Base-by-base conservation (phyloP, 2,113 vertebrate genomes). In the Progne subis region DNA sequence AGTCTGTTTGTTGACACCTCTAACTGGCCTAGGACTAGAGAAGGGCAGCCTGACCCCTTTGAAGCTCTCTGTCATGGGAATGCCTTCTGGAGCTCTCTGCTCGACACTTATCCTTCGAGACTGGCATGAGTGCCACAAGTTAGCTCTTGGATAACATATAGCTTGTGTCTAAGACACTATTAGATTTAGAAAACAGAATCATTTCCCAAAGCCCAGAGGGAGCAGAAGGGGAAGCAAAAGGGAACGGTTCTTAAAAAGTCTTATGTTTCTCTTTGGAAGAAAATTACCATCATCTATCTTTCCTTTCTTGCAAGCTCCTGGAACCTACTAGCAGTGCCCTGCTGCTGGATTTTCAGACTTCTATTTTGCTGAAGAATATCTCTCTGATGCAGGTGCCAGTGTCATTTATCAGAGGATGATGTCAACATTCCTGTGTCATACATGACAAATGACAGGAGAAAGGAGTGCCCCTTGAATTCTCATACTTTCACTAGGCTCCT, bases 371-470 rank as follows among this genome's bases (percentile, higher is more conserved):
- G 93, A 97, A 97, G 95, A 94, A 91, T 90, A 90, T 85, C 77
- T 80, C 88, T 96, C 94, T 89, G 87, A 88, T 96, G 90, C 96
- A 97, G 94, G 94, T 97, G 97, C 94, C 91, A 92, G 88, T 97
- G 94, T 95, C 93, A 97, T 97, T 97, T 97, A 93, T 96, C 92
- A 95, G 95, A 88, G 85, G 86, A 89, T 96, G 94, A 95, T 96
- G 93, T 97, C 96, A 97, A 95, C 94, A 96, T 96, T 97, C 97
- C 90, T 95, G 95, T 95, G 94, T 97, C 96, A 97, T 92, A 96
- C 63, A 70, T 96, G 97, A 97, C 94, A 96, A 97, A 97, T 95
- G 94, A 83, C 92, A 94, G 87, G 89, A 96, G 82, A 93, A 95
- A 91, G 93, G 84, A 95, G 90, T 94, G 88, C 90, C 90, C 90